Base-by-base conservation (phyloP, 2,113 vertebrate genomes). In the Phyllostomus hastatus region DNA sequence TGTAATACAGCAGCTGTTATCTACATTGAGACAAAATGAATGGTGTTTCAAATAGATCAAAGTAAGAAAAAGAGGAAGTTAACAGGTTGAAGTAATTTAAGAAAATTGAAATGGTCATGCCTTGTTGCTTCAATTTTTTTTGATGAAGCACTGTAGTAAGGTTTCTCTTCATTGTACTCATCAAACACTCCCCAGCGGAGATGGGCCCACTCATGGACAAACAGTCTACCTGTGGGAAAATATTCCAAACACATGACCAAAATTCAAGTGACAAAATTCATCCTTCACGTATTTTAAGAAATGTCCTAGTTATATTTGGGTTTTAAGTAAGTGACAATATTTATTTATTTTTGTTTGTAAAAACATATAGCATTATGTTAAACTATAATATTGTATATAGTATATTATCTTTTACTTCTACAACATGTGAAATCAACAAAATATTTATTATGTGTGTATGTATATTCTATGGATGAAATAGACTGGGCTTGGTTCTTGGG, bases 161-260 rank as follows among this genome's bases (percentile, higher is more conserved):
- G 98, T 24, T 95, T 1, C 0, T 98, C 54, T 0, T 64, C 61
- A 33, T 94, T 98, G 52, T 98, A 98, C 88, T 99, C 98, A 95
- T 99, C 98, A 91, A 98, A 99, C 1, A 99, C 98, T 0, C 99
- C 98, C 99, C 99, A 99, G 81, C 98, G 97, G 46, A 98, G 98
- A 82, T 98, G 99, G 92, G 98, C 98, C 99, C 98, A 99, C 91
- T 99, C 98, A 0, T 99, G 98, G 5, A 98, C 98, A 43, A 99
- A 97, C 15, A 98, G 75, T 95, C 48, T 97, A 24, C 97, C 98
- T 99, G 85, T 82, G 59, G 88, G 86, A 90, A 94, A 88, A 75
- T 31, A 92, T 88, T 96, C 86, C 38, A 96, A 97, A 88, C 38
- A 26, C 3, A 52, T 41, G 26, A 66, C 57, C 38, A 83, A 41